These are phyloP conservation scores for Excalfactoria chinensis DNA, from an alignment of 2,113 vertebrate genomes.

Conservation along the genomic window DNA sequence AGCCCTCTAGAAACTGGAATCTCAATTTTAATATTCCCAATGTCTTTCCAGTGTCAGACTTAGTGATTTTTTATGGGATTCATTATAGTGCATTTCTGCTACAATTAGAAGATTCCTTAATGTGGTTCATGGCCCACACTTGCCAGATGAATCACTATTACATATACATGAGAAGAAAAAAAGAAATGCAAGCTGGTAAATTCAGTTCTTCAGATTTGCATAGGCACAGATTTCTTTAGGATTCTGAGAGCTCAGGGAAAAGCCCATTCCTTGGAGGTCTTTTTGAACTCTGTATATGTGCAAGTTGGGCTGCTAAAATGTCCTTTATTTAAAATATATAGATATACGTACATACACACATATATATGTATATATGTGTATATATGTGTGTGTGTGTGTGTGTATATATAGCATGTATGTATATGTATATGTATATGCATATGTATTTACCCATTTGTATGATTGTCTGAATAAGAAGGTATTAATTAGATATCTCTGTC, in stretches of 20 bases:
- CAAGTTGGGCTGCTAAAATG: not conserved
- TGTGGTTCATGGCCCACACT: constrained; percentile 6
- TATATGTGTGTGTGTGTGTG: too few relatives aligned
- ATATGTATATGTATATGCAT: too few relatives aligned
- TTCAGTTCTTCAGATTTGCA: not conserved
- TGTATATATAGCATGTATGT: too few relatives aligned
- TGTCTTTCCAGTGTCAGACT: constrained; percentile 39
- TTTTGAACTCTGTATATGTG: not conserved
- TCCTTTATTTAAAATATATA: not conserved
- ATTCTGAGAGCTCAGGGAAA: not conserved
- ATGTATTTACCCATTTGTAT: too few relatives aligned
- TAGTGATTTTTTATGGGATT: constrained; percentile 51
- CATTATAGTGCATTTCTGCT: constrained; percentile 39
- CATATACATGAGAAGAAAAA: constrained; percentile 50
- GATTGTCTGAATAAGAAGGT: not conserved
- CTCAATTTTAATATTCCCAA: constrained; percentile 50
- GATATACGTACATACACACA: too few relatives aligned
- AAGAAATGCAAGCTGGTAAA: constrained; percentile 21
- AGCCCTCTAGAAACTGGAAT: constrained; percentile 29
- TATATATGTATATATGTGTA: too few relatives aligned
- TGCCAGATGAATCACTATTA: constrained; percentile 45
- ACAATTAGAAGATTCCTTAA: constrained; percentile 34
- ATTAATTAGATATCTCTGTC: not conserved
- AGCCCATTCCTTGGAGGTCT: not conserved
- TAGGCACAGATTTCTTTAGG: not conserved